phyloP scores from a whole-genome alignment of 2,888 invertebrate genomes.

The Mactromeris polynyma region DNA sequence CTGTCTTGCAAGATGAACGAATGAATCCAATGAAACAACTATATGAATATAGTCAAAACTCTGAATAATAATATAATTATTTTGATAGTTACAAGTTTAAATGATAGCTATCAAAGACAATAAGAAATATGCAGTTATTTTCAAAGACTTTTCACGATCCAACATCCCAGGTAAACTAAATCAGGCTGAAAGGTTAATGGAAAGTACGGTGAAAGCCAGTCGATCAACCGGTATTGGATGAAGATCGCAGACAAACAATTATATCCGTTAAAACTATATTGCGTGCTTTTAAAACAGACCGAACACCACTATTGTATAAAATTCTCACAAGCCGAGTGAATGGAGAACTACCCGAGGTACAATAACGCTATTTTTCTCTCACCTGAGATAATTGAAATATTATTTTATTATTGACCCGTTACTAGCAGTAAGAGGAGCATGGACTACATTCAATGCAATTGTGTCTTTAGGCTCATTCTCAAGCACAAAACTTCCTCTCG shows the following conservation, averaged over 20 bases:
- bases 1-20: neutral
- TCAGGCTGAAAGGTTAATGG: neutral
- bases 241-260: neutral
- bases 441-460: neutral
- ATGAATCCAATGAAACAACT: neutral
- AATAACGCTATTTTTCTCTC: neutral
- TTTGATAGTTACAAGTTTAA: neutral
- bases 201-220: neutral
- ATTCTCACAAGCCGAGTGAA: neutral
- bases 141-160: neutral
- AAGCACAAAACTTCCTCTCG: no score
- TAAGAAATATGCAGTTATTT: neutral
- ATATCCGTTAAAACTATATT: neutral
- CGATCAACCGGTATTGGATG: conserved; percentile 9
- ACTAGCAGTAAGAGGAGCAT: neutral
- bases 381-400: neutral
- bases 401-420: neutral
- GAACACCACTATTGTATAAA: neutral
- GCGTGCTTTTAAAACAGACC: neutral
- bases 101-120: neutral
- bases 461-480: no score
- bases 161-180: conserved; percentile 12
- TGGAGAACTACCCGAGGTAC: neutral
- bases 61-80: neutral
- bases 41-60: neutral